Evolutionary conservation across 2,797 vertebrate genomes (phyloP).

Genomic region (Petrocephalus schoutedeni): DNA sequence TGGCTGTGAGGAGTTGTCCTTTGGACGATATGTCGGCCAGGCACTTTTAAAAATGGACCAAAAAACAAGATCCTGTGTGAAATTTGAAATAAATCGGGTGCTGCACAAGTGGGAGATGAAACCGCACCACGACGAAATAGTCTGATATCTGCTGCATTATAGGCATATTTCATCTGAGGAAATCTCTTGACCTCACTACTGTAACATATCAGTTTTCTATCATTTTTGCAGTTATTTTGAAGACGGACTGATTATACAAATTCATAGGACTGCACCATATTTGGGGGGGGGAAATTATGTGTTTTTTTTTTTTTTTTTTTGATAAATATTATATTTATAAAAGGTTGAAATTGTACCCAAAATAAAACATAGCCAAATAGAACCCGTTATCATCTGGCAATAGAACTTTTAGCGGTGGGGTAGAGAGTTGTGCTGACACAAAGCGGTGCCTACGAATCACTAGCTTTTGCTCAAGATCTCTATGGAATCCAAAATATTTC

Average conservation of each 20-base stretch:
- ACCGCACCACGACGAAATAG: background rate
- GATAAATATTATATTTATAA: background rate
- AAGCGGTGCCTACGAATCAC: background rate
- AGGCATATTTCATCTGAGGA: background rate
- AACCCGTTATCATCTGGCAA: background rate
- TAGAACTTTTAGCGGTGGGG: background rate
- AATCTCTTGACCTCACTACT: background rate
- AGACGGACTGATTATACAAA: background rate
- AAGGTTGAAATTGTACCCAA: background rate
- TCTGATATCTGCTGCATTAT: background rate
- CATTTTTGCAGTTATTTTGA: background rate
- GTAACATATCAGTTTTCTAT: background rate
- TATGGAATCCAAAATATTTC: background rate
- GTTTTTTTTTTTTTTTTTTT: background rate
- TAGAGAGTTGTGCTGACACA: background rate
- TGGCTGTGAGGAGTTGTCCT: background rate
- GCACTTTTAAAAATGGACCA: background rate
- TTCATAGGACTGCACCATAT: background rate
- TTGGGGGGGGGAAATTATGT: background rate
- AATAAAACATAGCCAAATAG: background rate
- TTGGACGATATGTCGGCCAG: background rate
- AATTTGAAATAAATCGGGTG: background rate
- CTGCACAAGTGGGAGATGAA: background rate
- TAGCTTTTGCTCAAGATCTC: background rate
- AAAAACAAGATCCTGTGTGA: background rate